A percentile compares a stretch with the other conserved stretches of the same genome.
phyloP scores from a whole-genome alignment of 2,888 invertebrate species.

The Netelia virgata region DNA sequence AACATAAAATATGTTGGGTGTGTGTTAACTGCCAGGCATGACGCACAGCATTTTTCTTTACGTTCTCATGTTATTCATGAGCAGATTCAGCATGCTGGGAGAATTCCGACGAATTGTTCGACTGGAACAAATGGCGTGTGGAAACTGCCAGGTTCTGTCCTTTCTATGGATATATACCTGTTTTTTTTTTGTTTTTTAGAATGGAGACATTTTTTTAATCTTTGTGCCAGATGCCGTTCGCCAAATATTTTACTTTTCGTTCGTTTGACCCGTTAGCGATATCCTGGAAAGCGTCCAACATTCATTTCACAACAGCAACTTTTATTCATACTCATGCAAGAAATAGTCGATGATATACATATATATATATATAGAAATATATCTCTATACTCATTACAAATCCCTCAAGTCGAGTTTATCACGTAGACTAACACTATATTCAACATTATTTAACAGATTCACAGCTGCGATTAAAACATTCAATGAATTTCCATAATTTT shows the following conservation, averaged over 20 bases:
- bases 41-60: slow-evolving; percentile 61
- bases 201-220: slow-evolving; percentile 5
- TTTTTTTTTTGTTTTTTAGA: slow-evolving; percentile 2
- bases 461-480: slow-evolving; percentile 13
- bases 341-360: slow-evolving; percentile 25
- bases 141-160: background rate
- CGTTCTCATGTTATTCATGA: slow-evolving; percentile 37
- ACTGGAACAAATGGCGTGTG: background rate
- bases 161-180: slow-evolving; percentile 6
- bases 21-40: slow-evolving; percentile 65
- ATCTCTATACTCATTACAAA: slow-evolving; percentile 25
- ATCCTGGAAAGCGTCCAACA: slow-evolving; percentile 31
- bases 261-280: slow-evolving; percentile 39
- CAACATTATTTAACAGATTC: slow-evolving; percentile 19
- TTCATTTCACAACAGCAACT: slow-evolving; percentile 38
- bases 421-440: slow-evolving; percentile 31
- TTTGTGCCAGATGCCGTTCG: slow-evolving; percentile 31
- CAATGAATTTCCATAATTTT: background rate
- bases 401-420: slow-evolving; percentile 1
- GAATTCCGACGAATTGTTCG: slow-evolving; percentile 28
- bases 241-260: slow-evolving; percentile 23
- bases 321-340: slow-evolving; percentile 50
- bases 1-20: slow-evolving; percentile 42
- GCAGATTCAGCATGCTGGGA: slow-evolving; percentile 58
- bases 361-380: background rate